A percentile compares a stretch with the other conserved stretches of the same genome.
phyloP scores from a whole-genome alignment of 2,113 vertebrate genomes.

The Apaloderma vittatum region DNA sequence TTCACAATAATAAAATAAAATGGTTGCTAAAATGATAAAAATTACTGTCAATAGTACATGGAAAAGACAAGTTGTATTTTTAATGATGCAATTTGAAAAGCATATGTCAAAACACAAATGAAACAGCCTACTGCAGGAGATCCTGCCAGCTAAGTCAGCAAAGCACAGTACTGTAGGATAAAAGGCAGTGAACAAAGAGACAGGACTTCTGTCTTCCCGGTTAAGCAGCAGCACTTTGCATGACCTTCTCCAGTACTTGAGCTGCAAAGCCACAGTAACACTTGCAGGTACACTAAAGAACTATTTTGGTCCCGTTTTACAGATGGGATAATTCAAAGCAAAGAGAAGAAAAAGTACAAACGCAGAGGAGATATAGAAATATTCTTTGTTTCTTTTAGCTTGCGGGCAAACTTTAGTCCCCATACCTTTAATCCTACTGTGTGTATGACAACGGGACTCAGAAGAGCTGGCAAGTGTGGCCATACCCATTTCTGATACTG shows the following conservation, averaged over 20 bases:
- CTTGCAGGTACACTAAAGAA: background rate
- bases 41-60: background rate
- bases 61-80: slow-evolving; percentile 33
- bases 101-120: slow-evolving; percentile 39
- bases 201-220: background rate
- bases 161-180: background rate
- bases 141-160: background rate
- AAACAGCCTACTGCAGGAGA: background rate
- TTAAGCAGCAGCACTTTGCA: background rate
- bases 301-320: background rate
- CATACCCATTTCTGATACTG: background rate
- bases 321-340: slow-evolving; percentile 3
- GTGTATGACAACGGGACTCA: background rate
- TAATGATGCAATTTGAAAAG: slow-evolving; percentile 46
- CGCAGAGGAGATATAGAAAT: background rate
- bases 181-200: background rate
- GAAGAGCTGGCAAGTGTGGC: background rate
- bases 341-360: background rate
- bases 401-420: background rate
- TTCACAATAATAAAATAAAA: slow-evolving; percentile 15
- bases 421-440: background rate
- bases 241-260: background rate
- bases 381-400: background rate
- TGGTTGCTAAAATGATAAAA: background rate
- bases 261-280: slow-evolving; percentile 5